These are phyloP conservation scores for Holothuria glaberrima DNA, from an alignment of 35 echinoderm and acorn worm genomes.

Conservation along the genomic window DNA sequence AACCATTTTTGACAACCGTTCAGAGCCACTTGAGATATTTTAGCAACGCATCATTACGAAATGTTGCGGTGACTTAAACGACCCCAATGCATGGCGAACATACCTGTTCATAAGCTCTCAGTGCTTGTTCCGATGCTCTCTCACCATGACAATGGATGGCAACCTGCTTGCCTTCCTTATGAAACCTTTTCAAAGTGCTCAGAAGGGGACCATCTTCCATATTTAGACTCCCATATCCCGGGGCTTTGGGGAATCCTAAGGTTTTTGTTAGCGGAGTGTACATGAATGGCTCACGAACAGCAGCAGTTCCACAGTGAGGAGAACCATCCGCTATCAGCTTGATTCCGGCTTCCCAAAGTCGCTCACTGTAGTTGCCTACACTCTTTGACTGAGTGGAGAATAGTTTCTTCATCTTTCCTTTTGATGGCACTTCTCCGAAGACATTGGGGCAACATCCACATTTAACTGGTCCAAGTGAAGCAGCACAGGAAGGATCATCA, in stretches of 20 bases:
- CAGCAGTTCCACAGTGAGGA: conserved; percentile 66
- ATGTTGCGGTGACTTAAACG: no score
- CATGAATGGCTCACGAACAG: conserved; percentile 49
- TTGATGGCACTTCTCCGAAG: no score
- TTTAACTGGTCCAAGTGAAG: no score
- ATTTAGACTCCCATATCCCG: conserved; percentile 59
- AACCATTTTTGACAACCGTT: no score
- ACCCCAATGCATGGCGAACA: background rate
- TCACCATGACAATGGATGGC: conserved; percentile 67
- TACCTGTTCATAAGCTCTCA: conserved; percentile 65
- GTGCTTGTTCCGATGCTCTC: conserved; percentile 33
- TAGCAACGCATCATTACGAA: no score
- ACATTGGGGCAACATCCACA: no score
- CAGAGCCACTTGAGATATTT: no score
- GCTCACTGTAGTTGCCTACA: no score
- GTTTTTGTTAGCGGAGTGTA: conserved; percentile 51
- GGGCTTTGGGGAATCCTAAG: conserved; percentile 57
- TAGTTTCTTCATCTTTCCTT: no score
- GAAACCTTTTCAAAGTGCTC: conserved; percentile 54
- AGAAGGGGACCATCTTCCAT: background rate
- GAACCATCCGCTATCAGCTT: conserved; percentile 69
- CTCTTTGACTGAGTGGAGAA: no score
- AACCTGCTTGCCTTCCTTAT: conserved; percentile 46
- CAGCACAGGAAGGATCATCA: no score
- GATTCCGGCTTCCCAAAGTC: conserved; percentile 62